Evolutionary conservation across 92 coral and sea anemone genomes (phyloP).

Genomic region (Ricordea florida): DNA sequence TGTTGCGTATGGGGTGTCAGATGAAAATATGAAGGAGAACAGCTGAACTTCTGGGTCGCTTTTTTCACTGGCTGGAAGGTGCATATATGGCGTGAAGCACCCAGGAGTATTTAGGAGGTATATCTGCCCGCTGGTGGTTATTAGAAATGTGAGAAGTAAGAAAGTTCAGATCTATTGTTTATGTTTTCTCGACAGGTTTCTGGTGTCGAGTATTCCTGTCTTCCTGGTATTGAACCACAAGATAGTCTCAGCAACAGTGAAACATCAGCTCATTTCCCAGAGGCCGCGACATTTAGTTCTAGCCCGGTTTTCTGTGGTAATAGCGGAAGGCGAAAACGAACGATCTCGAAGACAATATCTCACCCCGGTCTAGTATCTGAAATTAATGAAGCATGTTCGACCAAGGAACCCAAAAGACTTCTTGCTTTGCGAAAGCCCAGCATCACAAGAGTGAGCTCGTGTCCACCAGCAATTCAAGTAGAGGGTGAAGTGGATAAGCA

Average conservation of each 20-base stretch:
- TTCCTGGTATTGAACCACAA: background rate
- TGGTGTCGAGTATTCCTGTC: conserved; percentile 9
- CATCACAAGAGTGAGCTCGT: conserved; percentile 2
- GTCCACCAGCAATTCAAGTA: conserved; percentile 17
- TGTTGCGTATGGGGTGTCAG: background rate
- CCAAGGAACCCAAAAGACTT: background rate
- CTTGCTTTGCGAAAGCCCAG: background rate
- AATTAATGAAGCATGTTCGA: background rate
- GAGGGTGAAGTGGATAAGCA: background rate
- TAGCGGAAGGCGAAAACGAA: conserved; percentile 5
- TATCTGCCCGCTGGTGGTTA: too few relatives aligned
- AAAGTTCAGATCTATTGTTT: background rate
- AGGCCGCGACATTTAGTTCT: background rate
- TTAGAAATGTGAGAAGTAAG: too few relatives aligned
- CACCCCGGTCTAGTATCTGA: conserved; percentile 35
- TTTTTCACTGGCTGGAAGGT: too few relatives aligned
- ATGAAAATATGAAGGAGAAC: too few relatives aligned
- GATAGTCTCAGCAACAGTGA: background rate
- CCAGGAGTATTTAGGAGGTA: too few relatives aligned
- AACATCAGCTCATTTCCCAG: background rate
- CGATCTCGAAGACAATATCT: conserved; percentile 46
- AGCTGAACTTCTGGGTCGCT: too few relatives aligned
- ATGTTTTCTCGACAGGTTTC: background rate
- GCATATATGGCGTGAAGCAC: too few relatives aligned
- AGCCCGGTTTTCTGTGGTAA: background rate